Percentiles rank a stretch among this genome's conserved stretches.
Conservation (phyloP, 2,888 invertebrate genomes). For the Pollenia griseotomentosa region DNA sequence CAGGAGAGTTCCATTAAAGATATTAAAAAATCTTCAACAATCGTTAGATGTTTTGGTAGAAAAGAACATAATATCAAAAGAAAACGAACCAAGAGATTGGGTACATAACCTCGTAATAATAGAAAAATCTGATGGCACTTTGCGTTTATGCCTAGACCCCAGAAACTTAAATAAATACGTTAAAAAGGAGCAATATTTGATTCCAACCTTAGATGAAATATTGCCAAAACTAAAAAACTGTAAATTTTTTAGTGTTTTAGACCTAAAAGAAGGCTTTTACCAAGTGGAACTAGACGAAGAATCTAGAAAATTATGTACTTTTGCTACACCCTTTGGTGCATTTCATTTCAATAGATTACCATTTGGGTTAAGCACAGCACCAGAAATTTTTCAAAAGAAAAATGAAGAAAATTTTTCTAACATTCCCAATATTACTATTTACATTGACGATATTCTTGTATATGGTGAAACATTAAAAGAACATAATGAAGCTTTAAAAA, state of each 20-base stretch:
- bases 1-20: conserved; percentile 25
- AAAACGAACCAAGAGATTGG: neutral
- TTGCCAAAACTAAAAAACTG: neutral
- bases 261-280: conserved; percentile 27
- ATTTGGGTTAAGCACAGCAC: conserved; percentile 11
- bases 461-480: too few species aligned
- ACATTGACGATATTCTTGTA: neutral
- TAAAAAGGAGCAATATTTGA: conserved; percentile 14
- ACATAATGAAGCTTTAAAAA: too few species aligned
- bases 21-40: neutral
- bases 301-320: conserved; percentile 21
- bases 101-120: conserved; percentile 29
- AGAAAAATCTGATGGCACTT: conserved; percentile 25
- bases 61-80: conserved; percentile 18
- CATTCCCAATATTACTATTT: conserved; percentile 7
- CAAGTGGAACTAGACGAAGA: conserved; percentile 26
- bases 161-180: conserved; percentile 10
- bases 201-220: neutral
- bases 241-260: conserved; percentile 14
- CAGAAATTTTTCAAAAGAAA: conserved; percentile 38
- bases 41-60: neutral
- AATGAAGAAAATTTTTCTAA: conserved; percentile 31
- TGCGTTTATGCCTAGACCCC: neutral
- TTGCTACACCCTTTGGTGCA: neutral
- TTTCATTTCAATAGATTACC: conserved; percentile 26